Evolutionary conservation across 2,888 invertebrate species (phyloP).

Genomic region (Heteropelma amictum): DNA sequence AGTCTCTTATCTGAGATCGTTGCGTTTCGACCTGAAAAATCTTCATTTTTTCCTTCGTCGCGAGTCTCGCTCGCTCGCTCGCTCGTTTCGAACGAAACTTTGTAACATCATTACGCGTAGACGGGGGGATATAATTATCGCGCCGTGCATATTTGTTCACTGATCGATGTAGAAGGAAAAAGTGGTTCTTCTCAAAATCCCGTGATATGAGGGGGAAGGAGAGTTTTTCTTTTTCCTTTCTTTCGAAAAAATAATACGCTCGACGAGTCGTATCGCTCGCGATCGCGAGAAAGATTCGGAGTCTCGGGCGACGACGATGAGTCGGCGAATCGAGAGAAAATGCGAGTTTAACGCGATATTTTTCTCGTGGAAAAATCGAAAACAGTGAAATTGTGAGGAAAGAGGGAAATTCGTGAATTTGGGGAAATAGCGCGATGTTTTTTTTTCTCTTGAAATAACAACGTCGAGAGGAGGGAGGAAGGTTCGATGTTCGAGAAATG

Average conservation of each 20-base stretch:
- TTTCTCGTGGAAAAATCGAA: background rate
- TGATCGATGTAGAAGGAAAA: too few relatives aligned
- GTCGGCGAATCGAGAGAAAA: conserved; percentile 10
- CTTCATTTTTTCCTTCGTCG: too few relatives aligned
- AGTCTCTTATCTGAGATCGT: conserved; percentile 33
- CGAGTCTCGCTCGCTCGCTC: too few relatives aligned
- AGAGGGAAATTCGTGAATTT: too few relatives aligned
- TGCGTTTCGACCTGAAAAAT: conserved; percentile 4
- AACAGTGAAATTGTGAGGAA: background rate
- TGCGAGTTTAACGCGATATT: background rate
- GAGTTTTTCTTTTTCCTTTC: background rate
- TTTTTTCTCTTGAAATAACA: too few relatives aligned
- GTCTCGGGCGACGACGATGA: conserved; percentile 1
- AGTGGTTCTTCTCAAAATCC: too few relatives aligned
- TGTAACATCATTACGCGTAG: too few relatives aligned
- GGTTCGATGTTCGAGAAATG: background rate
- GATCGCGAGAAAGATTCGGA: background rate
- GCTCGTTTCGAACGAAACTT: too few relatives aligned
- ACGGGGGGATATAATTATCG: too few relatives aligned
- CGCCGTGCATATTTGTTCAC: too few relatives aligned
- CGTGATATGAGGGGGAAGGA: background rate
- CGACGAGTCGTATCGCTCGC: background rate
- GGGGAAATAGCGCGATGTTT: too few relatives aligned
- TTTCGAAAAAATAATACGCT: background rate
- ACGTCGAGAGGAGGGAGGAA: too few relatives aligned